These are phyloP conservation scores for Caenorhabditis sp. DNA, from an alignment of 2,888 invertebrate genomes.

Conservation along the genomic window DNA sequence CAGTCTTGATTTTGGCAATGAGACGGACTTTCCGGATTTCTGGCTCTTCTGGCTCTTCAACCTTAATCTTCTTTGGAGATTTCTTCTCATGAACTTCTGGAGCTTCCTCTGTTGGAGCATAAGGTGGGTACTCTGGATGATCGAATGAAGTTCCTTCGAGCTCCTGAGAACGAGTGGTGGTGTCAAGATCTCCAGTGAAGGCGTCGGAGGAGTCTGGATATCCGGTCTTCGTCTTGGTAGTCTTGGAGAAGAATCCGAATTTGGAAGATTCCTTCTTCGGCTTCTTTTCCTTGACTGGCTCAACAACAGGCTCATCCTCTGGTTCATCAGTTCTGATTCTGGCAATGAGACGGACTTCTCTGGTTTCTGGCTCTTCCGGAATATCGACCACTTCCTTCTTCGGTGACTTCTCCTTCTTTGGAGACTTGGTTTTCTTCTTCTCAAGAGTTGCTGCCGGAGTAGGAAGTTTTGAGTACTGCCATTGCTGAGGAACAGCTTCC, in stretches of 20 bases:
- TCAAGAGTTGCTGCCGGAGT: constrained; percentile 15
- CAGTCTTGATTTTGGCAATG: constrained; percentile 4
- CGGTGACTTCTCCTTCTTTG: constrained; percentile 45
- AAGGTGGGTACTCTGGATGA: constrained; percentile 38
- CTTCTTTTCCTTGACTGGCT: constrained; percentile 18
- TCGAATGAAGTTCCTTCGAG: constrained; percentile 48
- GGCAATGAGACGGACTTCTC: constrained; percentile 3
- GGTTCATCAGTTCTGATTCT: constrained; percentile 31
- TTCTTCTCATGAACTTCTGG: constrained; percentile 7
- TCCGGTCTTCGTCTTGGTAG: constrained; percentile 20
- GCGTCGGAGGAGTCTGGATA: constrained; percentile 48
- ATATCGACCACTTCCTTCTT: constrained; percentile 31
- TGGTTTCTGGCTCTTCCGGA: constrained; percentile 29
- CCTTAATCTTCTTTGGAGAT: constrained; percentile 40
- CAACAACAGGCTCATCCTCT: constrained; percentile 35
- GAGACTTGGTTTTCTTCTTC: constrained; percentile 27
- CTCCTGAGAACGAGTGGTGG: constrained; percentile 32
- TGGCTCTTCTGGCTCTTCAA: constrained; percentile 38
- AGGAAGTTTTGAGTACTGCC: constrained; percentile 32
- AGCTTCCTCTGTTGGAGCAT: constrained; percentile 8
- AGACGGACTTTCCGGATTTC: constrained; percentile 33
- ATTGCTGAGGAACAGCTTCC: constrained; percentile 55
- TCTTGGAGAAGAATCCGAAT: constrained; percentile 16
- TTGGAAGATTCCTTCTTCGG: constrained; percentile 29
- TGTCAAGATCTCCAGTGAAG: constrained; percentile 54